Evolutionary conservation across 2,888 invertebrate species (phyloP).

Genomic region (Myopa testacea): DNA sequence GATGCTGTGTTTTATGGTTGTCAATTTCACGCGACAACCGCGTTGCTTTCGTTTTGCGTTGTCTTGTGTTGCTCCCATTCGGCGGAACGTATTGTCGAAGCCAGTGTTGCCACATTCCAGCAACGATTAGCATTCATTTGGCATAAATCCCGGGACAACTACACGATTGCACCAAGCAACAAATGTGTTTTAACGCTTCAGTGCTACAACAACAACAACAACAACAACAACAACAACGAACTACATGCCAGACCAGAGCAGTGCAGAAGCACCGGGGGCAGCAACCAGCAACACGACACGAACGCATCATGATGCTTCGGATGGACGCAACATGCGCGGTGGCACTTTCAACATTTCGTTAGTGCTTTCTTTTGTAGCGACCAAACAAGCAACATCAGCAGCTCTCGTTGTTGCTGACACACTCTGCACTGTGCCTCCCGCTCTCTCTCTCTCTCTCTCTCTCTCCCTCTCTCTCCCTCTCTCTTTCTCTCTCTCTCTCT

Average conservation of each 20-base stretch:
- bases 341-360: conserved; percentile 12
- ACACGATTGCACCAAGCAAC: background rate
- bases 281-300: background rate
- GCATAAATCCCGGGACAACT: conserved; percentile 25
- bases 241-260: background rate
- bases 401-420: conserved; percentile 4
- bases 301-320: background rate
- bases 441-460: background rate
- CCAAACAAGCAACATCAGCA: background rate
- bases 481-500: background rate
- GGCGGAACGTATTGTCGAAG: conserved; percentile 6
- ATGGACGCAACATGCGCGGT: background rate
- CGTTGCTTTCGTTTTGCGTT: background rate
- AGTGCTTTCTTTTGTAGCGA: conserved; percentile 20
- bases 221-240: conserved; percentile 5
- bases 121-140: conserved; percentile 25
- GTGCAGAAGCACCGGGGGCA: background rate
- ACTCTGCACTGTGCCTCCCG: background rate
- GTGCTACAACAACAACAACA: conserved; percentile 4
- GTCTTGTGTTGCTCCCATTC: conserved; percentile 14
- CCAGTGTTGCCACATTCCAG: conserved; percentile 11
- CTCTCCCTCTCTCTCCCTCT: background rate
- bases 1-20: background rate
- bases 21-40: background rate
- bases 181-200: background rate